Evolutionary conservation across 2,797 vertebrate genomes (phyloP), one percentile per base, ranked within the genome.

Genomic region (Rhynchotus rufescens): DNA sequence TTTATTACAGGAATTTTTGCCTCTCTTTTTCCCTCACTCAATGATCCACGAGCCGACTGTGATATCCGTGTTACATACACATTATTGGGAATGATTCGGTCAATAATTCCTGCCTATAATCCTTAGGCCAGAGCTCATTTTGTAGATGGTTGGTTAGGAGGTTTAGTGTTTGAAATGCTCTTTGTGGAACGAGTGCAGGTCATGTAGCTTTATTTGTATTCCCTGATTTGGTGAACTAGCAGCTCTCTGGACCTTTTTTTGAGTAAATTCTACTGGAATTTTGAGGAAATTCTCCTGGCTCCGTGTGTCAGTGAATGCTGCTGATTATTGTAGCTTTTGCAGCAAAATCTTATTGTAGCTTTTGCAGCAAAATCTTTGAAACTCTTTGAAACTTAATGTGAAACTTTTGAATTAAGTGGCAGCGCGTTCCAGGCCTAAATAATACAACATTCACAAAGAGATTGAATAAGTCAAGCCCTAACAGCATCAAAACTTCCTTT

Each of bases 1-100:
- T 93, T 90, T 86, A 91, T 93, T 76, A 54, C 86, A 90, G 81
- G 81, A 84, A 89, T 91, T 83, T 59, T 59, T 67, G 56, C 30
- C 32, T 9, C 19, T 44, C 9, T 52, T 8, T 25, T 17, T 2
- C 30, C 8, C 23, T 44, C 12, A 60, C 64, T 66, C 54, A 51
- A 16, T 28, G 72, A 47, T 80, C 78, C 14, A 6, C n/a, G 20
- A 1, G 25, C 26, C 40, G 9, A 0, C 1, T 60, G 32, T 56
- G 51, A 81, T 83, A 88, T 82, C 81, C 19, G 4, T n/a, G 10
- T 30, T 56, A 5, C 13, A 4, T 21, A 5, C 6, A 12, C 5
- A 0, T 54, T 30, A 22, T 34, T 67, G 56, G 59, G 75, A 87
- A 12, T n/a, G 25, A 80, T 59, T 59, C 23, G 3, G 7, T 26